Base-by-base conservation (phyloP, 2,797 vertebrate species). In the Dallia pectoralis region DNA sequence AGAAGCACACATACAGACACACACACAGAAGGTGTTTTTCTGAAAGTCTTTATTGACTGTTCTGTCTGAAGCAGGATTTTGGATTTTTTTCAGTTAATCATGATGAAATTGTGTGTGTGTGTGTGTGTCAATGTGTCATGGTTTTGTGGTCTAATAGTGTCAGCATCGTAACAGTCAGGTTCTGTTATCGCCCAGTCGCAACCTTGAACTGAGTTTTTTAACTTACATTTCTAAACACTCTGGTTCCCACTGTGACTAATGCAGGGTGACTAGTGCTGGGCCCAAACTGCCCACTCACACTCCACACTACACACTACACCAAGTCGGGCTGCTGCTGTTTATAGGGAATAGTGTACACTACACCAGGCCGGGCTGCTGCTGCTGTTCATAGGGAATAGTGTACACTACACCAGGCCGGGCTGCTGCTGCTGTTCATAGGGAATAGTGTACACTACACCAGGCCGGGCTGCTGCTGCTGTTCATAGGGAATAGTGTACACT, bases 101-200 rank as follows among this genome's bases (percentile, higher is more conserved):
- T 11, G 18, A 25, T 47, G 8, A 0, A 7, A 61, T 49, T 47
- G 33, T 64, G 59, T 12, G 70, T 22, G 16, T 32, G 71, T 32
- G 40, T 19, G 40, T 19, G 59, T 47, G 32, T 33, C 9, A 11
- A 18, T 22, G 33, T 1, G 32, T 66, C 5, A 44, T 15, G 25
- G 25, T 63, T 14, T 2, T 8, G 30, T 6, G 61, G 11, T 63
- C 1, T 73, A 22, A 19, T 14, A 16, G 67, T 51, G 48, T 49
- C 25, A 2, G 18, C 27, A 51, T 56, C 16, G 15, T 19, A n/a
- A 18, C 16, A 53, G 22, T 53, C 25, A 4, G 71, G 16, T 25
- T 44, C 29, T 48, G 30, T 53, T 32, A 29, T 62, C 63, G 48
- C 32, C 69, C 27, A 72, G 67, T 62, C 12, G 40, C 40, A 44